Evolutionary conservation across 2,888 invertebrate genomes (phyloP).

Genomic region (Diloba caeruleocephala): DNA sequence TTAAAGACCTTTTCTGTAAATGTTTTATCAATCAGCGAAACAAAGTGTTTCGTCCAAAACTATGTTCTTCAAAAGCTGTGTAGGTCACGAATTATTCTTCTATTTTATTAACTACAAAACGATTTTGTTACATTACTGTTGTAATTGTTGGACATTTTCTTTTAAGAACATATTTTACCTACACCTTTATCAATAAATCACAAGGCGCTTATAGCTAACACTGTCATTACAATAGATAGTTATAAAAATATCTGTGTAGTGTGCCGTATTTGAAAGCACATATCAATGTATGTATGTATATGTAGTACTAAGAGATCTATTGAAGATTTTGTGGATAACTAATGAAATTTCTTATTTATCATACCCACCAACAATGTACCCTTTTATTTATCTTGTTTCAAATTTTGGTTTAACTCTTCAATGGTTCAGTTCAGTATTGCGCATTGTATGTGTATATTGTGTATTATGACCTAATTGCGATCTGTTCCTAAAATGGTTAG

Average conservation of each 20-base stretch:
- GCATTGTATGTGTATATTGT: conserved; percentile 69
- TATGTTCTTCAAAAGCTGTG: conserved; percentile 45
- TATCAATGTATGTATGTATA: conserved; percentile 51
- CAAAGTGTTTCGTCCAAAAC: conserved; percentile 39
- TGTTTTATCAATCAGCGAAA: conserved; percentile 5
- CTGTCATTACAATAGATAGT: conserved; percentile 45
- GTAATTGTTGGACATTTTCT: conserved; percentile 24
- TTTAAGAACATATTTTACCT: conserved; percentile 47
- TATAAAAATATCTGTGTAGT: conserved; percentile 47
- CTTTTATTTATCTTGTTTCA: no score
- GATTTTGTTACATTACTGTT: not conserved
- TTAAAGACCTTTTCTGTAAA: not conserved
- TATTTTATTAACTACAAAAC: conserved; percentile 14
- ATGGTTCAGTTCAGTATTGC: conserved; percentile 54
- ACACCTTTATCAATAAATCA: conserved; percentile 54
- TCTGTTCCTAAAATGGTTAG: conserved; percentile 88
- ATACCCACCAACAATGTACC: no score
- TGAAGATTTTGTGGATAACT: conserved; percentile 32
- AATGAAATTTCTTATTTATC: no score
- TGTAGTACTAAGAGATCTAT: conserved; percentile 45
- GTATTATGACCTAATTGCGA: conserved; percentile 77
- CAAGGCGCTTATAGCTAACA: conserved; percentile 57
- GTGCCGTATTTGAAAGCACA: conserved; percentile 54
- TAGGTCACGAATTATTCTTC: conserved; percentile 12
- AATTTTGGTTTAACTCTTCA: conserved; percentile 54